Conservation (phyloP, 2,797 vertebrate genomes). For the Odontamblyopus lacepedii region DNA sequence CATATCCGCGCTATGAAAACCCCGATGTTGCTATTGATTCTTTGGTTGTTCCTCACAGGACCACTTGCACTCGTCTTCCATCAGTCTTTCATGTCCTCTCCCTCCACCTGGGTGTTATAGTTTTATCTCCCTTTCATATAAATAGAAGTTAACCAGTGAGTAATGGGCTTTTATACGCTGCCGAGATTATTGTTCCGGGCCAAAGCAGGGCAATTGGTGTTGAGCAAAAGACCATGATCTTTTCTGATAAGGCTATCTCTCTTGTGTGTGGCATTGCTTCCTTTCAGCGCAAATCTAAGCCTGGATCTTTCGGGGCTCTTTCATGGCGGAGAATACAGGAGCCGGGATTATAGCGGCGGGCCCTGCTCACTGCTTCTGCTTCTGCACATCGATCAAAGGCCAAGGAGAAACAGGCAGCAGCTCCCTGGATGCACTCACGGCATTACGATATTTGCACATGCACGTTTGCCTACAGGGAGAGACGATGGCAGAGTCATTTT, state of each 20-base stretch:
- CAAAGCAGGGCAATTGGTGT: not conserved
- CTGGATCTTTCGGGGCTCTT: constrained; percentile 11
- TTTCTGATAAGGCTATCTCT: constrained; percentile 18
- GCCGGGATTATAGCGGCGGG: constrained; percentile 12
- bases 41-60: constrained; percentile 23
- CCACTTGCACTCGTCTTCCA: constrained; percentile 6
- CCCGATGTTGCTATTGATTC: constrained; percentile 36
- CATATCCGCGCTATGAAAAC: constrained; percentile 24
- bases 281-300: constrained; percentile 17
- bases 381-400: constrained; percentile 21
- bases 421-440: not conserved
- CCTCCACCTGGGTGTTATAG: not conserved
- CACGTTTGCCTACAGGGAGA: not conserved
- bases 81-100: not conserved
- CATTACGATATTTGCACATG: constrained; percentile 1
- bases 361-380: constrained; percentile 2
- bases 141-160: constrained; percentile 16
- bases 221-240: constrained; percentile 23
- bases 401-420: not conserved
- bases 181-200: constrained; percentile 25
- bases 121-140: constrained; percentile 18
- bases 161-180: constrained; percentile 11
- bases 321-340: constrained; percentile 26
- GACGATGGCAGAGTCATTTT: not conserved
- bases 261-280: constrained; percentile 2